These are phyloP conservation scores for Drosophila basisetae DNA, from an alignment of 2,888 invertebrate genomes.

Conservation along the genomic window DNA sequence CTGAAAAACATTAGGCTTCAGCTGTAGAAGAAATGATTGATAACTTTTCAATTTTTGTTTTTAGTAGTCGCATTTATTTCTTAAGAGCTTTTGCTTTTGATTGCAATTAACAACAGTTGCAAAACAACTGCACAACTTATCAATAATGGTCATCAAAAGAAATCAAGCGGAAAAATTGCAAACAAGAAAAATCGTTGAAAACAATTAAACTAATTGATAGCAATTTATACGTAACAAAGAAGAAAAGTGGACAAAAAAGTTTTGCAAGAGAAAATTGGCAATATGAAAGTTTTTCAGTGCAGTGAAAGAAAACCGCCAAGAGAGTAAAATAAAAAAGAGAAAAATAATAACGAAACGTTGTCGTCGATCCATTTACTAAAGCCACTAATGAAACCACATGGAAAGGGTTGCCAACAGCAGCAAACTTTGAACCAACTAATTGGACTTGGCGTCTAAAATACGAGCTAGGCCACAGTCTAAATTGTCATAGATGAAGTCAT, in stretches of 20 bases:
- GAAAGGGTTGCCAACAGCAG: constrained; percentile 43
- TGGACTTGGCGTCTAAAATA: constrained; percentile 47
- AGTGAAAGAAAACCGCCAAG: constrained; percentile 61
- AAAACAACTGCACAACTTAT: constrained; percentile 50
- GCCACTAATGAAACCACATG: constrained; percentile 64
- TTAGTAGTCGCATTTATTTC: constrained; percentile 7
- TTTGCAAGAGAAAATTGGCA: constrained; percentile 61
- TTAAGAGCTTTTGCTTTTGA: constrained; percentile 12
- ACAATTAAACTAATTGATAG: constrained; percentile 78
- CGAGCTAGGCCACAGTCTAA: constrained; percentile 17
- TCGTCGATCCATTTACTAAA: constrained; percentile 54
- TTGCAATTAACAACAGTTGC: constrained; percentile 35
- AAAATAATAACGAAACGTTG: constrained; percentile 11
- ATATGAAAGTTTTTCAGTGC: constrained; percentile 54
- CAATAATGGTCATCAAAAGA: constrained; percentile 46
- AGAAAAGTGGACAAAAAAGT: constrained; percentile 48
- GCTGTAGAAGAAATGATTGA: constrained; percentile 1
- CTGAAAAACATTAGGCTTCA: no score
- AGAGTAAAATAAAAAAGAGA: constrained; percentile 19
- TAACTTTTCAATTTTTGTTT: not conserved
- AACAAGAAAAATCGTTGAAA: constrained; percentile 46
- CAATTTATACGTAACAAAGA: constrained; percentile 71
- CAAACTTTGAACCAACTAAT: constrained; percentile 51
- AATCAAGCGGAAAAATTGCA: constrained; percentile 21
- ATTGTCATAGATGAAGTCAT: not conserved